Percentiles rank a stretch among this genome's conserved stretches.
Conservation (phyloP, 37 sponge, comb jelly and placozoan species). For the Bolinopsis microptera region DNA sequence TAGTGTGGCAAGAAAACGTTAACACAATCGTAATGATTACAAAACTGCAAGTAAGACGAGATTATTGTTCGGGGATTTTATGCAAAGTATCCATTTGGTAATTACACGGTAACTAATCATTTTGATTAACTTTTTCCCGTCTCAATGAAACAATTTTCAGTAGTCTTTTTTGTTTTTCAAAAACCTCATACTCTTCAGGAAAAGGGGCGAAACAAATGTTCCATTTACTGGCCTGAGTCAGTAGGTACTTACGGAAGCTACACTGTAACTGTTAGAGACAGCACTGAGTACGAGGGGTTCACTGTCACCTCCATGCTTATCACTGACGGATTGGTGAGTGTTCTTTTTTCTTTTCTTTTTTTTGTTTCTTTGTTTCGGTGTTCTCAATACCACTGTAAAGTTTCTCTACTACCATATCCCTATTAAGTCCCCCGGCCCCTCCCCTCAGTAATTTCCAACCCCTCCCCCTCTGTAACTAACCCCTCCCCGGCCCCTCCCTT, state of each 20-base stretch:
- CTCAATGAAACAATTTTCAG: too few relatives aligned
- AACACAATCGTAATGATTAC: slow-evolving; percentile 56
- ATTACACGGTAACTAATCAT: too few relatives aligned
- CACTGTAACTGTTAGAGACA: slow-evolving; percentile 37
- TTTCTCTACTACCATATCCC: too few relatives aligned
- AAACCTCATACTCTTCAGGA: slow-evolving; percentile 10
- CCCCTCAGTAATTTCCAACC: not conserved
- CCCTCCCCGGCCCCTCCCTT: not conserved
- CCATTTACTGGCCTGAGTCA: slow-evolving; percentile 47
- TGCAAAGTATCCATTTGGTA: too few relatives aligned
- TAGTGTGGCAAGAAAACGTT: slow-evolving; percentile 58
- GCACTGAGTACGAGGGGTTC: slow-evolving; percentile 60
- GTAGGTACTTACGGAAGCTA: slow-evolving; percentile 18
- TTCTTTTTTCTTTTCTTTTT: too few relatives aligned
- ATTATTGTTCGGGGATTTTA: too few relatives aligned
- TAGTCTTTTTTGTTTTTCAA: too few relatives aligned
- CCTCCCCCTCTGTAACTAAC: not conserved
- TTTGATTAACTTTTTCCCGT: too few relatives aligned
- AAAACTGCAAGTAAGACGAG: slow-evolving; percentile 47
- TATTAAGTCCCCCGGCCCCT: not conserved
- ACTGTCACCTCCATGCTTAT: slow-evolving; percentile 63
- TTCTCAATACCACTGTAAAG: too few relatives aligned
- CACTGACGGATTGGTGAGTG: slow-evolving; percentile 63
- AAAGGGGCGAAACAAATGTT: slow-evolving; percentile 44
- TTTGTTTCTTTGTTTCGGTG: too few relatives aligned